Evolutionary conservation across 2,888 invertebrate species (phyloP).

Genomic region (Hedychridium roseum): DNA sequence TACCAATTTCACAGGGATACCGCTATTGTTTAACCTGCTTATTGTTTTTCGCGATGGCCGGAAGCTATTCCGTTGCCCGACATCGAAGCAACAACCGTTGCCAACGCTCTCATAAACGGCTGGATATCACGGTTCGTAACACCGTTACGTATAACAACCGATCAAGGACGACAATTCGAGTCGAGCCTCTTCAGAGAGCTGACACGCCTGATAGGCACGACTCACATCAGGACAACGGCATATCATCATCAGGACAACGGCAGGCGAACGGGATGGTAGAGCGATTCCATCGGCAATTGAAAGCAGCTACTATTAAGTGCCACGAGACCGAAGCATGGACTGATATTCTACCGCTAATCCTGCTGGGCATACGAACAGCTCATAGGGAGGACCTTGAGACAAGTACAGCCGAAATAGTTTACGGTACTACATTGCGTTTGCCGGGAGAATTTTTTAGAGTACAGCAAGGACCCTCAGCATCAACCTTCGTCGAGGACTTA

Average conservation of each 20-base stretch:
- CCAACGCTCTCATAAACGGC: neutral
- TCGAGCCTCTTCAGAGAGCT: constrained; percentile 1
- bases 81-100: neutral
- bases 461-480: neutral
- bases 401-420: constrained; percentile 49
- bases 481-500: constrained; percentile 14
- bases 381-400: constrained; percentile 46
- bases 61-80: neutral
- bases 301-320: neutral
- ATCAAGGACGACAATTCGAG: constrained; percentile 10
- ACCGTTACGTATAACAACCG: neutral
- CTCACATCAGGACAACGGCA: neutral
- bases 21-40: neutral
- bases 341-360: constrained; percentile 44
- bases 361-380: constrained; percentile 48
- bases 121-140: neutral
- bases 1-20: neutral
- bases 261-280: too few relatives aligned
- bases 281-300: neutral
- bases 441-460: constrained; percentile 41
- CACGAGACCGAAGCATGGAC: constrained; percentile 31
- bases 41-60: too few relatives aligned
- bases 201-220: neutral
- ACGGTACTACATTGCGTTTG: constrained; percentile 42
- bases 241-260: too few relatives aligned